Evolutionary conservation across 37 sponge, comb jelly and placozoan species (phyloP).

Genomic region (Ianthella basta): DNA sequence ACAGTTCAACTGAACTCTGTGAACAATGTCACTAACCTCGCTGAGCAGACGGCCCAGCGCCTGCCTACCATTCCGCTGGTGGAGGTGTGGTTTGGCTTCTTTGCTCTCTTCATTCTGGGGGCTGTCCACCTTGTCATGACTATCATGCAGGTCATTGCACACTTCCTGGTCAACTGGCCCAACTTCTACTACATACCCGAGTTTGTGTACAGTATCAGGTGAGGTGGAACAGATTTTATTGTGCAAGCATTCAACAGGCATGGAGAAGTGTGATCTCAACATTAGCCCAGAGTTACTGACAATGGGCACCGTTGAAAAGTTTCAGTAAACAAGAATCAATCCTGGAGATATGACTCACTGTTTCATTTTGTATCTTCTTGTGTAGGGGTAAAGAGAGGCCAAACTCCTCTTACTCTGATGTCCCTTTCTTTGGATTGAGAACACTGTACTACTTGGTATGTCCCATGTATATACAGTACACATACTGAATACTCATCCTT

Average conservation of each 20-base stretch:
- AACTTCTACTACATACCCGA: constrained; percentile 53
- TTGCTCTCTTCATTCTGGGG: constrained; percentile 52
- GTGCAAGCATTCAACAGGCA: background rate
- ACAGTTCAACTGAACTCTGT: too few species aligned
- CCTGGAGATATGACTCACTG: too few species aligned
- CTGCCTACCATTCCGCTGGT: constrained; percentile 44
- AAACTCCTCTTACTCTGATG: constrained; percentile 16
- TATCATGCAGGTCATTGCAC: constrained; percentile 39
- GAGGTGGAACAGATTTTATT: background rate
- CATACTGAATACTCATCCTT: too few species aligned
- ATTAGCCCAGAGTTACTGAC: too few species aligned
- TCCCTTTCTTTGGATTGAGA: constrained; percentile 30
- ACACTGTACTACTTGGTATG: constrained; percentile 29
- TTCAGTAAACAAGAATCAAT: too few species aligned
- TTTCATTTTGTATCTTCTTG: too few species aligned
- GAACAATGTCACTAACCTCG: too few species aligned
- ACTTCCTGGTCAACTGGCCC: constrained; percentile 53
- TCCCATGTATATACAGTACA: background rate
- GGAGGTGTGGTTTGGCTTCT: constrained; percentile 35
- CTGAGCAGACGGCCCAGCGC: too few species aligned
- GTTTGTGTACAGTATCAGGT: constrained; percentile 29
- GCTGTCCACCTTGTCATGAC: constrained; percentile 54
- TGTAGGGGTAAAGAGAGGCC: background rate
- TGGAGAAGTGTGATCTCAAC: too few species aligned
- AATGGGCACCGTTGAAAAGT: too few species aligned